Percentiles rank a stretch among this genome's conserved stretches.
Evolutionary conservation across 2,797 vertebrate species (phyloP).

Genomic region (Cercopithecus hamlyni): DNA sequence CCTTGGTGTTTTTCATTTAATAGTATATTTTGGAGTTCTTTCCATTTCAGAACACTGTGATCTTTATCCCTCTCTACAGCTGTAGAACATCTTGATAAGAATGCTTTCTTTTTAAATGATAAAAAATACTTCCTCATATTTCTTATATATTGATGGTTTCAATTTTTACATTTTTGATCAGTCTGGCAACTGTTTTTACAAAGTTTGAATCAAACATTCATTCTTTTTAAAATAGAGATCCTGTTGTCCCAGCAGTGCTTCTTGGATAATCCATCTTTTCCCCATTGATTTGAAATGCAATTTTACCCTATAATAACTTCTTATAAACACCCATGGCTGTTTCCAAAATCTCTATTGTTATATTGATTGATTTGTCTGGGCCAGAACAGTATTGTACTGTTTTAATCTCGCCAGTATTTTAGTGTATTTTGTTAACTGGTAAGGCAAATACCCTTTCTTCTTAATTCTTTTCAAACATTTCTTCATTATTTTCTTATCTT

Average conservation of each 20-base stretch:
- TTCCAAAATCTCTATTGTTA: slow-evolving; percentile 17
- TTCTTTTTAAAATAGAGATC: background rate
- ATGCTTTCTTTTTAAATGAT: background rate
- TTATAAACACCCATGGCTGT: slow-evolving; percentile 5
- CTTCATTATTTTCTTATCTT: slow-evolving; percentile 24
- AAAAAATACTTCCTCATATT: background rate
- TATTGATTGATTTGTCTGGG: slow-evolving; percentile 30
- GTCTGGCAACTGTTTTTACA: background rate
- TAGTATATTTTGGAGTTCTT: background rate
- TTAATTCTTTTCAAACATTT: slow-evolving; percentile 24
- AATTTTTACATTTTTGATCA: slow-evolving; percentile 6
- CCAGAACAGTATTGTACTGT: background rate
- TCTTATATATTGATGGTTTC: background rate
- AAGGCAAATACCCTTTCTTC: background rate
- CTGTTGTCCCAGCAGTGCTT: background rate
- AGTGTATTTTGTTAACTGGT: slow-evolving; percentile 16
- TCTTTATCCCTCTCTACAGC: background rate
- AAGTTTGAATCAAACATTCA: background rate
- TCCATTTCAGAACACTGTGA: background rate
- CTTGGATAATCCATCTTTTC: slow-evolving; percentile 52
- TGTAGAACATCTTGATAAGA: background rate
- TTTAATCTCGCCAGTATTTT: background rate
- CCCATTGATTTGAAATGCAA: slow-evolving; percentile 44
- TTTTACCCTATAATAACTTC: slow-evolving; percentile 48
- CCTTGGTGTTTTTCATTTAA: background rate